Conservation (phyloP, 2,113 vertebrate genomes). For the Eira barbara region DNA sequence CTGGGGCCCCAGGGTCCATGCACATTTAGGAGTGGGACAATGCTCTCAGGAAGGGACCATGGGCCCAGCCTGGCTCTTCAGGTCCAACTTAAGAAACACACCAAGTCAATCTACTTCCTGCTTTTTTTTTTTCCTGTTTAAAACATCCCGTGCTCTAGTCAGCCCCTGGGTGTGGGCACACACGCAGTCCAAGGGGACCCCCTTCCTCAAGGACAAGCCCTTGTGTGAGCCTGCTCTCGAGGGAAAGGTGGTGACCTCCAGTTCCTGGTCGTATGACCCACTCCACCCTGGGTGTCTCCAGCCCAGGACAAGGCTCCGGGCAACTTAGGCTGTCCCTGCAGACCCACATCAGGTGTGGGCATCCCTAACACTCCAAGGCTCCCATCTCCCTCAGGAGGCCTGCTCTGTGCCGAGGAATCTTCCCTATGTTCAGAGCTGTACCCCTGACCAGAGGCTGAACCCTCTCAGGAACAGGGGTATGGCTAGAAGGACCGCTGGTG, state of each 20-base stretch:
- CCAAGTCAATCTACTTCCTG: neutral
- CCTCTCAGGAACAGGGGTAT: fast-evolving
- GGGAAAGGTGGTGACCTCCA: neutral
- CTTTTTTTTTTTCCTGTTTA: neutral
- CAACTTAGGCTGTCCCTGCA: too few relatives aligned
- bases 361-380: neutral
- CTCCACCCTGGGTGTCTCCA: neutral
- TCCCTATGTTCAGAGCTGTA: neutral
- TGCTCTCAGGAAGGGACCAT: neutral
- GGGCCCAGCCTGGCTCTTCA: neutral
- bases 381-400: neutral
- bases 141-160: neutral
- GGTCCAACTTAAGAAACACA: neutral
- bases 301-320: neutral
- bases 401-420: neutral
- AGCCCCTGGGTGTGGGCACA: neutral
- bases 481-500: fast-evolving
- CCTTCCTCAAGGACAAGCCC: neutral
- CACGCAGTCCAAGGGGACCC: neutral
- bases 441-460: neutral
- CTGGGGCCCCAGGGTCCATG: neutral
- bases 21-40: neutral
- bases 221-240: neutral
- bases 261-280: neutral
- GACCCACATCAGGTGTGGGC: fast-evolving